Evolutionary conservation across 2,888 invertebrate genomes (phyloP), one percentile per base, ranked within the genome.

Genomic region (Thymelicus sylvestris): DNA sequence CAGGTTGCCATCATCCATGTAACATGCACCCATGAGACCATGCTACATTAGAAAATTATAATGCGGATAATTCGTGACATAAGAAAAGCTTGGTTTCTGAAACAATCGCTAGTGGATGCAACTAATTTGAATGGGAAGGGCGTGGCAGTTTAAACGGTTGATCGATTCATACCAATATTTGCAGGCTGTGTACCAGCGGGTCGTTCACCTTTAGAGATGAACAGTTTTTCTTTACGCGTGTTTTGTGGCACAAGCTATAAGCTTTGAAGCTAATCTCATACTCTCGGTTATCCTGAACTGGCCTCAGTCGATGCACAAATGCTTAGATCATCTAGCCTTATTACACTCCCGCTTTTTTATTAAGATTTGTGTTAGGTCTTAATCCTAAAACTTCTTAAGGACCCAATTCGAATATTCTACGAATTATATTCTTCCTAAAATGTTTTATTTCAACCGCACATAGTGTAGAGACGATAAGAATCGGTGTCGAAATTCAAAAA

Each of bases 81-180:
- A 44, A 10, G 44, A 12, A 44, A 41, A 41, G 7, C 19, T 19
- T 12, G 12, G 8, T 52, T 52, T 63, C 61, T 19, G 41, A 55
- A 63, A 62, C 62, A 44, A 38, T 13, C 44, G 7, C 8, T 15
- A 31, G 15, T 44, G 15, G 44, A 68, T 44, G 57, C 57, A 55
- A 24, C 44, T 15, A 44, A 55, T 55, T 68, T 62, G 68, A 57
- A 69, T 61, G 59, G 57, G 50, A 73, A 72, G 62, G 75, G 74
- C 66, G 74, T 72, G 47, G 39, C 65, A 47, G 66, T 57, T 69
- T 50, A 67, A 74, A 73, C 71, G 71, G 71, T 60, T 60, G 72
- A 74, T 73, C 67, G 74, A 73, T 70, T 73, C 74, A 73, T 74
- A 71, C 71, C 73, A 77, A 77, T 77, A 74, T 77, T 77, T 77